A percentile compares a stretch with the other conserved stretches of the same genome.
Evolutionary conservation across 2,888 invertebrate species (phyloP).

Genomic region (Euzophera pinguis): DNA sequence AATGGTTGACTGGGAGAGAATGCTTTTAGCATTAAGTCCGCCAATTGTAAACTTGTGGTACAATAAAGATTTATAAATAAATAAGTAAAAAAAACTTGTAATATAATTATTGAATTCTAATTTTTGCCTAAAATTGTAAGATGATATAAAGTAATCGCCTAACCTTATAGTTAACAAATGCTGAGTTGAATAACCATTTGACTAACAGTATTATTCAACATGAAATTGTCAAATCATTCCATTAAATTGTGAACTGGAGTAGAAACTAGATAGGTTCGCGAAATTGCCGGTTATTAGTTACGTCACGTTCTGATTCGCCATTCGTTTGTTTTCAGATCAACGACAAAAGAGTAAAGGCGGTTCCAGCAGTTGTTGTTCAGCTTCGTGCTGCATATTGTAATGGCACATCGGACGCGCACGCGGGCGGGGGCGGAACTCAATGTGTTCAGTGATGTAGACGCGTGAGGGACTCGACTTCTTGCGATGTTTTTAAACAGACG

Average conservation of each 20-base stretch:
- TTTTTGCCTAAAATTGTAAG: background rate
- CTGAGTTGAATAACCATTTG: background rate
- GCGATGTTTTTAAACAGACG: constrained; percentile 58
- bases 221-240: constrained; percentile 1
- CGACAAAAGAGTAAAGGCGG: constrained; percentile 97
- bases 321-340: constrained; percentile 86
- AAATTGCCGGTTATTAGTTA: background rate
- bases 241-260: constrained; percentile 3
- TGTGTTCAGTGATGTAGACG: constrained; percentile 67
- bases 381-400: constrained; percentile 97
- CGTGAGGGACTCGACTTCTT: constrained; percentile 49
- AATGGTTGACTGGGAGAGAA: no score
- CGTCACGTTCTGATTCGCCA: constrained; percentile 14
- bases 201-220: background rate
- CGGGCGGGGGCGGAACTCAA: constrained; percentile 50
- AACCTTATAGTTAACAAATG: background rate
- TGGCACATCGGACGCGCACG: constrained; percentile 40
- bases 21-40: no score
- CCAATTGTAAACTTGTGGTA: no score
- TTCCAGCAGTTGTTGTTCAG: constrained; percentile 96
- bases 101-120: no score
- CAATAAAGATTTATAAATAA: no score
- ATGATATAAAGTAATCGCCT: background rate
- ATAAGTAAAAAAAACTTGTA: no score
- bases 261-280: constrained; percentile 3